Conservation (phyloP, 2,113 vertebrate species). For the Tachysurus vachellii region DNA sequence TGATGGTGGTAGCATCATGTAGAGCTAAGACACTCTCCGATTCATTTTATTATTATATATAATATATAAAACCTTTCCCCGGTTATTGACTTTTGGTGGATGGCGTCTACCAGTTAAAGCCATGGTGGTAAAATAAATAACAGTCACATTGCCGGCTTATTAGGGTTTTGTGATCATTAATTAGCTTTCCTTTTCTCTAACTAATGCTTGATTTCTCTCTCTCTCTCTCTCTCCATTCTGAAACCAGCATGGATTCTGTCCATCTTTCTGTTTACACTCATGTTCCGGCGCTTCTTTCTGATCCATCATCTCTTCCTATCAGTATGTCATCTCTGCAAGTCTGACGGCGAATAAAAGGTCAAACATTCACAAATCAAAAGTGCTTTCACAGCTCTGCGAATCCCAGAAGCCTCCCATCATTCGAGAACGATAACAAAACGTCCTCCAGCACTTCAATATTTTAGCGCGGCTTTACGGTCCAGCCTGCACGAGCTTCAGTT, state of each 20-base stretch:
- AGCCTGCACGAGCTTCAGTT: not conserved
- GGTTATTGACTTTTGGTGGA: no score
- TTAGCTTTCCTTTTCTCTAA: not conserved
- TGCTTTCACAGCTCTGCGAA: not conserved
- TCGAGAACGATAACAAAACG: not conserved
- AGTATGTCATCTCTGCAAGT: not conserved
- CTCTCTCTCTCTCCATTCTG: no score
- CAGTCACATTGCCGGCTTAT: no score
- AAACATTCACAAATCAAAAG: conserved; percentile 5
- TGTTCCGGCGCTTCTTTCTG: not conserved
- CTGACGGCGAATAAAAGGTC: conserved; percentile 9
- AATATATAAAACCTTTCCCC: no score
- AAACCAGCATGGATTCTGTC: not conserved
- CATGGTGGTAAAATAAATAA: no score
- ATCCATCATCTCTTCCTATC: not conserved
- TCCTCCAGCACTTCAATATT: conserved; percentile 3
- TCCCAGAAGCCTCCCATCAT: not conserved
- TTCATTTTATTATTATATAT: not conserved
- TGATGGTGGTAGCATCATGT: not conserved
- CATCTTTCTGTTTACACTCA: conserved; percentile 3
- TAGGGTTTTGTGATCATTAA: not conserved
- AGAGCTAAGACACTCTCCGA: not conserved
- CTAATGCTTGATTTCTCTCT: not conserved
- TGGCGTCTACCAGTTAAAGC: no score
- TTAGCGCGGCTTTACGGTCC: not conserved